phyloP scores from a whole-genome alignment of 1,140 invertebrate genomes.

The Magallana angulata region DNA sequence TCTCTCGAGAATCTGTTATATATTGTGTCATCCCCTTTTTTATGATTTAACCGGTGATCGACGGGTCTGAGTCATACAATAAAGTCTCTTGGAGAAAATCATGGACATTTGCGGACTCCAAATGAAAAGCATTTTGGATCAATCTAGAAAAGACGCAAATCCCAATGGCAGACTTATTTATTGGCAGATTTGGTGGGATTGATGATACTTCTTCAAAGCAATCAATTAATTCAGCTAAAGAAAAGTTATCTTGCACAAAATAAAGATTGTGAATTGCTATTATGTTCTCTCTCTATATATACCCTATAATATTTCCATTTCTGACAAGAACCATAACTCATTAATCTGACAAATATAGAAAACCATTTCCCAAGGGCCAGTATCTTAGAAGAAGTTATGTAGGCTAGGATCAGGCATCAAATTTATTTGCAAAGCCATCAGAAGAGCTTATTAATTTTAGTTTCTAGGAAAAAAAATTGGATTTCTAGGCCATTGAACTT shows the following conservation, averaged over 20 bases:
- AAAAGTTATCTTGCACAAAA: not conserved
- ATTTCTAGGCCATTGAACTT: too few relatives aligned
- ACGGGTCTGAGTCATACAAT: not conserved
- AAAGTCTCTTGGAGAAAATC: not conserved
- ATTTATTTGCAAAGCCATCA: too few relatives aligned
- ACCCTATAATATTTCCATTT: not conserved
- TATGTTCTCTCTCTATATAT: not conserved
- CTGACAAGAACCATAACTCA: not conserved
- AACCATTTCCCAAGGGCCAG: too few relatives aligned
- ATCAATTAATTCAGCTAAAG: not conserved
- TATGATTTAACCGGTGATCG: constrained; percentile 1
- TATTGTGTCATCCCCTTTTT: constrained; percentile 4
- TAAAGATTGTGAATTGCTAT: not conserved
- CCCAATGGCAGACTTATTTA: constrained; percentile 21
- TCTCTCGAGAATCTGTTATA: not conserved
- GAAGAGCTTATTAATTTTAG: too few relatives aligned
- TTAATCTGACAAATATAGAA: not conserved
- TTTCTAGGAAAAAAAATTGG: too few relatives aligned
- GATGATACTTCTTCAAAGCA: constrained; percentile 1
- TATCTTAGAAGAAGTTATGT: too few relatives aligned
- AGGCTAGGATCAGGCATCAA: too few relatives aligned
- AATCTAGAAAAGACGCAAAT: constrained; percentile 13
- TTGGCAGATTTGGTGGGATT: not conserved
- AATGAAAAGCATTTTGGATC: not conserved
- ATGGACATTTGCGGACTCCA: not conserved